Percentiles rank a stretch among this genome's conserved stretches.
Evolutionary conservation across 2,888 invertebrate genomes (phyloP).

Genomic region (Noctuana brunneofusca): DNA sequence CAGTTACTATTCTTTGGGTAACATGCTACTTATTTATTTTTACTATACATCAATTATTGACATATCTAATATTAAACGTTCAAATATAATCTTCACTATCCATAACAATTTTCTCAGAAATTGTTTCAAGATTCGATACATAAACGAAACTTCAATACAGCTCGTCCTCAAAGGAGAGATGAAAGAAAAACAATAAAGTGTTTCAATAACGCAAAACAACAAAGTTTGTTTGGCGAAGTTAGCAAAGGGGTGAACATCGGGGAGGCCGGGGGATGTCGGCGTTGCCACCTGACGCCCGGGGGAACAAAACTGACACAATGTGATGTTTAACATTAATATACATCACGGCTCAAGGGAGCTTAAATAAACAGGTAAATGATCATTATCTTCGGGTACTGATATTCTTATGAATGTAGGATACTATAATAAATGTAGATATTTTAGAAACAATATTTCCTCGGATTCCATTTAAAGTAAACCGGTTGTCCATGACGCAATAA

Average conservation of each 20-base stretch:
- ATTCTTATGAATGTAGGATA: neutral
- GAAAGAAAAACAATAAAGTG: slow-evolving; percentile 78
- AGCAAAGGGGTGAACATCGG: slow-evolving; percentile 45
- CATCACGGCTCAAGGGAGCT: slow-evolving; percentile 38
- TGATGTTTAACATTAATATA: slow-evolving; percentile 47
- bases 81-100: slow-evolving; percentile 9
- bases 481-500: slow-evolving; percentile 19
- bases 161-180: slow-evolving; percentile 61
- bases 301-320: slow-evolving; percentile 50
- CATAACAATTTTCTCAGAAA: slow-evolving; percentile 45
- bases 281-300: slow-evolving; percentile 40
- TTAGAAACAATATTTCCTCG: slow-evolving; percentile 10
- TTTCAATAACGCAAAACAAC: slow-evolving; percentile 76
- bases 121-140: slow-evolving; percentile 51
- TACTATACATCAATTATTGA: no score
- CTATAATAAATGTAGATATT: neutral
- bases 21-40: no score
- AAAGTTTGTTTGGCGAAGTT: slow-evolving; percentile 72
- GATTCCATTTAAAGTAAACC: slow-evolving; percentile 12
- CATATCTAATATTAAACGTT: neutral
- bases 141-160: slow-evolving; percentile 50
- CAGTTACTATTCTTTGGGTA: no score
- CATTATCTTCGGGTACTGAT: neutral
- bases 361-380: slow-evolving; percentile 18
- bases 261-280: slow-evolving; percentile 44